These are phyloP conservation scores for Alosa alosa DNA, from an alignment of 2,113 vertebrate genomes.

Conservation along the genomic window DNA sequence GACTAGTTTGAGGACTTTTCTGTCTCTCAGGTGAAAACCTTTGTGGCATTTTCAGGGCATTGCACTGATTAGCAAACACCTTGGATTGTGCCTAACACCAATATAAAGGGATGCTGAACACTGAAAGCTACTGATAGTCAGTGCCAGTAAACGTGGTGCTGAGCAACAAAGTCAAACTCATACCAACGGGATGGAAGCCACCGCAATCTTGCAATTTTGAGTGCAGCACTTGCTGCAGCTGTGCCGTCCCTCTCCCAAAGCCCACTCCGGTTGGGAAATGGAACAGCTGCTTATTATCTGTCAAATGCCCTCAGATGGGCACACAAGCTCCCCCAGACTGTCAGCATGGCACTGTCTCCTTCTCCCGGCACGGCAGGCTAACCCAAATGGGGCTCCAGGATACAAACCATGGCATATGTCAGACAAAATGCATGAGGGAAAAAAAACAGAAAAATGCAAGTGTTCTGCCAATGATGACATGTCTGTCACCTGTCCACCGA, in stretches of 20 bases:
- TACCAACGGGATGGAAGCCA: background rate
- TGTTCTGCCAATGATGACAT: background rate
- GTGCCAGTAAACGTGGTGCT: background rate
- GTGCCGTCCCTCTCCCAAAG: background rate
- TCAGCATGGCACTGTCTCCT: background rate
- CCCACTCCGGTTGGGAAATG: background rate
- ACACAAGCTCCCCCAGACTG: background rate
- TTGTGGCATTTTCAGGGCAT: background rate
- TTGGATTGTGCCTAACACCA: background rate
- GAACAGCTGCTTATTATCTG: background rate
- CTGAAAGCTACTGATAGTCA: background rate
- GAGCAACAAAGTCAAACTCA: background rate
- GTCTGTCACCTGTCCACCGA: background rate
- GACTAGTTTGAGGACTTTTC: background rate
- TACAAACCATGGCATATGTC: background rate
- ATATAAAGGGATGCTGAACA: background rate
- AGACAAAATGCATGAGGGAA: background rate
- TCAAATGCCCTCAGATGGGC: background rate
- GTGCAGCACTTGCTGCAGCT: background rate
- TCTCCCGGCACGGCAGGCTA: background rate
- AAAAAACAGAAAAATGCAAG: background rate
- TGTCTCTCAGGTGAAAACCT: constrained; percentile 5
- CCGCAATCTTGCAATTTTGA: background rate
- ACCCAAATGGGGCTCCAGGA: background rate
- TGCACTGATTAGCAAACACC: background rate